Evolutionary conservation across 1,140 invertebrate species (phyloP), one percentile per base, ranked within the genome.

Genomic region (Macrobrachium rosenbergii): DNA sequence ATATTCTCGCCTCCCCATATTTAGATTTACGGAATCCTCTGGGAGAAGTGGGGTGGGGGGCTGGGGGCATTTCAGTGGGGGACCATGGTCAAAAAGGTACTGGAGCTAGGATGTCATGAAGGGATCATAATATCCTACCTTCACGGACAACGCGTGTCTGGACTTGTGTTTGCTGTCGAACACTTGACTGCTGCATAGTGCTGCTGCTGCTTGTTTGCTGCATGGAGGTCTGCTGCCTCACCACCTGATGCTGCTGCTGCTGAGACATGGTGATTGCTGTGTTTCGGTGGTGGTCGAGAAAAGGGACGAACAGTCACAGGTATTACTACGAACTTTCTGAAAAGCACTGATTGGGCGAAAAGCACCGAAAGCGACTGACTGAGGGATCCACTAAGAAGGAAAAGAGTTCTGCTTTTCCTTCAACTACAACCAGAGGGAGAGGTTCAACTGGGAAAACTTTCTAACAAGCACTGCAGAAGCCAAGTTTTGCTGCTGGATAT

Each of bases 141-240:
- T 89, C 82, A 63, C 89, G 85, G 62, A 89, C 86, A 67, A 80
- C 80, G 78, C 86, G 89, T 45, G 89, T 89, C 83, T 89, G 89
- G 72, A 89, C 79, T 85, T 89, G 89, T n/a, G 77, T 88, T 28
- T 89, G 88, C 82, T 89, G 89, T 69, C 88, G 89, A 63, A 84
- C 82, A 45, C 75, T 88, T 60, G 82, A 84, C 83, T 89, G 89
- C 83, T 89, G 89, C 76, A 77, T 79, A 62, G 21, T 67, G 81
- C 77, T 67, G 64, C 79, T 89, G 88, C 88, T 88, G 88, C 63
- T 87, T 14, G 69, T 63, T 62, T 89, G 88, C 81, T 89, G 88
- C 77, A 73, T 77, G 75, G 84, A 89, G 83, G 83, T 86, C 59
- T 80, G 82, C 72, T 89, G 89, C 89, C 63, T 84, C 89, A 89